Evolutionary conservation across 2,797 vertebrate species (phyloP), one percentile per base, ranked within the genome.

Genomic region (Sebastes ruberrimus): DNA sequence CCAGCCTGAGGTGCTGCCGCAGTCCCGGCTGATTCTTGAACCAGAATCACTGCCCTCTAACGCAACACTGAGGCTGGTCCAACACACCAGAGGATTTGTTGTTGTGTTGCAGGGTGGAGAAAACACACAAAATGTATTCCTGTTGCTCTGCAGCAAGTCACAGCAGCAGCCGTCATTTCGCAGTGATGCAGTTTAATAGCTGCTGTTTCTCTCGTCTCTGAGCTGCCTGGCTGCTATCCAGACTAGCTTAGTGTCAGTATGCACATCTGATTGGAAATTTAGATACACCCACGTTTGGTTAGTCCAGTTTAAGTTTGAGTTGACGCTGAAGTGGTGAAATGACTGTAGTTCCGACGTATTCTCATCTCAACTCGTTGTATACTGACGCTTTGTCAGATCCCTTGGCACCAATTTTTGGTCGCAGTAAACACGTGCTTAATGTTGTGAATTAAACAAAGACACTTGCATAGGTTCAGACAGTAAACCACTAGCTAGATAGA

Each of bases 21-120:
- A 42, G 55, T 49, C 79, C 57, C 27, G n/a, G 20, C 25, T 66
- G 60, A 52, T 35, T 74, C 79, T 59, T 59, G 16, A 76, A 71
- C 52, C 60, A 9, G 38, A 80, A 61, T 73, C 75, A 27, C 62
- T 68, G 62, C 81, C 87, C 88, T 89, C 65, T 84, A 76, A 88
- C 62, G 83, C 73, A 74, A 62, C 23, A 13, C 49, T n/a, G 64
- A 76, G 60, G 76, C 52, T 18, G 42, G 56, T 82, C 64, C 74
- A 64, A 38, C 66, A 80, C 63, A 18, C 67, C 3, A 1, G 1
- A 71, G 42, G 81, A 92, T 83, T 92, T 83, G 73, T 74, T 59
- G 57, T 70, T 82, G 79, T 75, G 84, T 78, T 88, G 67, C 68
- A 38, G 67, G 61, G 66, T 5, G 61, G 67, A 72, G 68, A 75